A percentile compares a stretch with the other conserved stretches of the same genome.
Evolutionary conservation across 2,113 vertebrate genomes (phyloP).

Genomic region (Stomatorhinus ivindoensis): DNA sequence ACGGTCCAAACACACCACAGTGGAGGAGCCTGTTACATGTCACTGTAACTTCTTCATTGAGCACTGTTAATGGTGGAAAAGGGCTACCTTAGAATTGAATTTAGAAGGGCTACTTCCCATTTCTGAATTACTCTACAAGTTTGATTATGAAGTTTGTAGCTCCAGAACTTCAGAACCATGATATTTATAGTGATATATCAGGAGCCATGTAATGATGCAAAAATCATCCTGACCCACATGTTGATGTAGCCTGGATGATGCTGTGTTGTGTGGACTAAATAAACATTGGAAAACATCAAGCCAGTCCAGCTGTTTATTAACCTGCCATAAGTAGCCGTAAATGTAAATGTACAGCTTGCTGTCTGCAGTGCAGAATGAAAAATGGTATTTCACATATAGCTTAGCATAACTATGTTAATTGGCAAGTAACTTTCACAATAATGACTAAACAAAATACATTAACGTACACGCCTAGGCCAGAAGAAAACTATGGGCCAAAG

Average conservation of each 20-base stretch:
- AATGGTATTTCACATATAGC: neutral
- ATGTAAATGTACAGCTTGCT: neutral
- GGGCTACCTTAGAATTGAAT: neutral
- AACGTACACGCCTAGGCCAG: neutral
- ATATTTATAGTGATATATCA: neutral
- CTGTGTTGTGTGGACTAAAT: neutral
- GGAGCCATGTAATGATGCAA: neutral
- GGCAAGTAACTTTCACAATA: neutral
- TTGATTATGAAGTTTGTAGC: neutral
- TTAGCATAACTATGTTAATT: neutral
- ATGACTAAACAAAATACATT: neutral
- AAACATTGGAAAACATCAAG: neutral
- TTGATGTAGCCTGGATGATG: neutral
- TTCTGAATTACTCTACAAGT: neutral
- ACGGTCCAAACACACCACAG: neutral
- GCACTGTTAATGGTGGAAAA: neutral
- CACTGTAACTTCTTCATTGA: neutral
- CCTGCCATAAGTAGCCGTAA: neutral
- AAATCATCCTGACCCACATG: neutral
- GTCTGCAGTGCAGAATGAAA: neutral
- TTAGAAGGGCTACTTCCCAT: neutral
- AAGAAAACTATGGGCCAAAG: neutral
- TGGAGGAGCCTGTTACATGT: neutral
- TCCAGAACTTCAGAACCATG: neutral
- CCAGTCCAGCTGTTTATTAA: neutral